A percentile compares a stretch with the other conserved stretches of the same genome.
phyloP scores from a whole-genome alignment of 2,888 invertebrate species.

The Scaptomyza reducta region DNA sequence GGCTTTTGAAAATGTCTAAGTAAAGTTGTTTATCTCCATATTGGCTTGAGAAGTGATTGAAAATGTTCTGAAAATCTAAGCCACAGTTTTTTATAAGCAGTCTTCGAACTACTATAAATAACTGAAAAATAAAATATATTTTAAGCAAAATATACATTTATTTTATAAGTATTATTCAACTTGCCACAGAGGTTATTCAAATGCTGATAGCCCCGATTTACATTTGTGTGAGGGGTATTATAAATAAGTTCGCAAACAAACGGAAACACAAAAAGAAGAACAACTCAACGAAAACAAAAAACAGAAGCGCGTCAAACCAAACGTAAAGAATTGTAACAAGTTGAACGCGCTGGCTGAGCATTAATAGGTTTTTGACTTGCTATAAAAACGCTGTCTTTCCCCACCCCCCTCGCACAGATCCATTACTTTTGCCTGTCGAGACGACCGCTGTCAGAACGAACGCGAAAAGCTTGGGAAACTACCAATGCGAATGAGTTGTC shows the following conservation, averaged over 20 bases:
- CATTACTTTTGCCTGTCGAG: neutral
- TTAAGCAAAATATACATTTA: neutral
- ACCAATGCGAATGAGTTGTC: constrained; percentile 48
- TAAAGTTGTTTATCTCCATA: too few species aligned
- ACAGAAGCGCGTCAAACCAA: constrained; percentile 36
- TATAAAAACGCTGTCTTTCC: constrained; percentile 47
- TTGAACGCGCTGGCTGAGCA: constrained; percentile 75
- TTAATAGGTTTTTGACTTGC: constrained; percentile 79
- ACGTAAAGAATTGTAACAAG: constrained; percentile 76
- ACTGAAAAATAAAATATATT: too few species aligned
- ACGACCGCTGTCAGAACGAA: constrained; percentile 10
- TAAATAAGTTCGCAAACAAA: constrained; percentile 60
- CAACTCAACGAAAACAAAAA: neutral
- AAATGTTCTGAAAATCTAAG: too few species aligned
- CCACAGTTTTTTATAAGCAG: too few species aligned
- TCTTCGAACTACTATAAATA: too few species aligned
- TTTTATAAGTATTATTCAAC: neutral
- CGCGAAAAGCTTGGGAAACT: constrained; percentile 57
- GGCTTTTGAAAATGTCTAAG: too few species aligned
- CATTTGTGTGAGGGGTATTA: constrained; percentile 21
- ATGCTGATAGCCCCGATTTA: neutral
- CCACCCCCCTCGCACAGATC: neutral
- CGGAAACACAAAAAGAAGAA: constrained; percentile 42
- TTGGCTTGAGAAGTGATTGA: too few species aligned
- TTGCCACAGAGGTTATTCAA: neutral